Evolutionary conservation across 2,113 vertebrate species (phyloP), one percentile per base, ranked within the genome.

Genomic region (Rhinoptilus africanus): DNA sequence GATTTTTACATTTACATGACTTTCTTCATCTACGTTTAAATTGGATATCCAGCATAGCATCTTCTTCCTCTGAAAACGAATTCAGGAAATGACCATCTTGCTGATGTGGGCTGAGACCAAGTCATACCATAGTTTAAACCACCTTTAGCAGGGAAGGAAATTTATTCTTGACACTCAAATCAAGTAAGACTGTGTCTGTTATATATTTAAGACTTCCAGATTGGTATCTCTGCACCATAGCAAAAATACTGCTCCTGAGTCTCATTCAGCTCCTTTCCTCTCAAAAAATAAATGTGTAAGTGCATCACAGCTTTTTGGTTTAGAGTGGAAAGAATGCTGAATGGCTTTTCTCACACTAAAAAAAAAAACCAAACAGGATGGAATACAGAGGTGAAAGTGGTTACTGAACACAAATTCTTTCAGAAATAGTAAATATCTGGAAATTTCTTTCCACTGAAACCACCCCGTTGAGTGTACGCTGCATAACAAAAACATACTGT

Each of bases 271-370:
- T 85, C 28, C 47, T 77, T 89, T 94, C 35, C 27, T 88, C 85
- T 68, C 60, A 79, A 91, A 94, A 90, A 66, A 59, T 34, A 67
- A 80, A 80, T 19, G 24, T 76, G 22, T 60, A 69, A 85, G 37
- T 74, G 30, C 26, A 85, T 87, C 53, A 72, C 14, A 66, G 21
- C 41, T 35, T 60, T 80, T 87, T 86, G 75, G 59, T 87, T 93
- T 96, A 53, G 45, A 53, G 50, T 71, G 54, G 75, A 90, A 94
- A 93, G 72, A 92, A 72, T 85, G 43, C 51, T 90, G 88, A 92
- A 73, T 88, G 72, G 27, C 28, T 91, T 96, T 89, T 95, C 69
- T 95, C n/a, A 84, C 41, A 54, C 59, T 16, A 56, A 56, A 77
- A 84, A 62, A 51, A 4, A 1, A 54, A 47, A 39, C 39, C 41